Evolutionary conservation across 2,888 invertebrate genomes (phyloP), one percentile per base, ranked within the genome.

Genomic region (Acleris literana): DNA sequence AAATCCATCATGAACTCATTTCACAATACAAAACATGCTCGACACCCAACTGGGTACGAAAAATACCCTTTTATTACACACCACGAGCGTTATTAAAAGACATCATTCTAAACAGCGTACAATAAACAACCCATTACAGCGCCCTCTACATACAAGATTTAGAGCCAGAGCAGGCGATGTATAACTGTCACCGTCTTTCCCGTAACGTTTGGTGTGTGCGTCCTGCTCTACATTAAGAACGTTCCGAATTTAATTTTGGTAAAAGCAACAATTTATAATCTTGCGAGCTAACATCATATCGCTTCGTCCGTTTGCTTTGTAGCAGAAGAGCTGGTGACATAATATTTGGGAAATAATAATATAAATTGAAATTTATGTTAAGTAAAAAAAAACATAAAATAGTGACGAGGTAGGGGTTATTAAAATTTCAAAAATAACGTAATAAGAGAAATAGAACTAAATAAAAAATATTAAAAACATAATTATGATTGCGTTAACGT

Each of bases 101-200:
- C 83, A 85, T 85, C 79, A 85, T 80, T 84, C 74, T 77, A 72
- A 82, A 85, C 75, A 72, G 81, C 78, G 78, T 78, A 81, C 78
- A 72, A 85, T 85, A 84, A 86, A 85, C 84, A 85, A 84, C 79
- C 77, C 82, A 84, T 85, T 84, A 59, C 46, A 64, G 68, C 55
- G 53, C 60, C 43, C 59, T 43, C 48, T 55, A 43, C 22, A 39
- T 39, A 39, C 13, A 65, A 63, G 59, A 55, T 69, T 69, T 63
- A 68, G 63, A 59, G 63, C 48, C 52, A 29, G 18, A 59, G 16
- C 29, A 13, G 22, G 25, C 33, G 25, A 20, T 48, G 25, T 63
- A 62, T 59, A 58, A 33, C 51, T 53, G 52, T 70, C 74, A 56
- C 69, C 29, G 39, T 74, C 70, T 56, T 55, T 60, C 64, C 2